Percentiles rank a stretch among this genome's conserved stretches.
Evolutionary conservation across 2,888 invertebrate species (phyloP).

Genomic region (Leistus spinibarbis): DNA sequence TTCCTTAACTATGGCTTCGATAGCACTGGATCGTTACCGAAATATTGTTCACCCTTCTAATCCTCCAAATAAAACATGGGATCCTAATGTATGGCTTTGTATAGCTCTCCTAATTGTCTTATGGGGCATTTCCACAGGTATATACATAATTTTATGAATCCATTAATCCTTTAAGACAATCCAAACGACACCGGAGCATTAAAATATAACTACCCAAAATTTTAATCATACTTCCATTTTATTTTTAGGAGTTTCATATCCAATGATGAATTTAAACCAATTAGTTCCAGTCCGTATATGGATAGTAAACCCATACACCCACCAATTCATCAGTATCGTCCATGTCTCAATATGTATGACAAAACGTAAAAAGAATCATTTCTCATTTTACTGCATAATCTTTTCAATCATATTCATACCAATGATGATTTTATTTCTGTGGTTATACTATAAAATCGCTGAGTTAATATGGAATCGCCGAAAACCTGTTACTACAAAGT

Average conservation of each 20-base stretch:
- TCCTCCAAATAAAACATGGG: conserved; percentile 57
- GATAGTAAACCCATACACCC: conserved; percentile 42
- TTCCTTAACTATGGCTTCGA: conserved; percentile 61
- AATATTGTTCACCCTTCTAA: conserved; percentile 57
- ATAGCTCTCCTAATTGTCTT: conserved; percentile 50
- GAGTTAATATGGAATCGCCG: conserved; percentile 60
- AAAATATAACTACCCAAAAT: no score
- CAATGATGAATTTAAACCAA: conserved; percentile 55
- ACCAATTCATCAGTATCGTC: neutral
- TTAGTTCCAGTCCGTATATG: conserved; percentile 48
- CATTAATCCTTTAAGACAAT: no score
- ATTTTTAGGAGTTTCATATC: conserved; percentile 54
- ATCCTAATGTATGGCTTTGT: conserved; percentile 55
- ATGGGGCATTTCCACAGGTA: conserved; percentile 56
- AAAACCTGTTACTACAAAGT: conserved; percentile 48
- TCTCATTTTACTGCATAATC: conserved; percentile 48
- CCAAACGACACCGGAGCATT: no score
- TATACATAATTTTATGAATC: neutral
- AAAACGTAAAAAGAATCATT: conserved; percentile 38
- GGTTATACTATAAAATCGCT: conserved; percentile 61
- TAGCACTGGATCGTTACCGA: conserved; percentile 64
- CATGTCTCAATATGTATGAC: neutral
- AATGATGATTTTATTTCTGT: conserved; percentile 58
- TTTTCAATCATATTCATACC: conserved; percentile 57
- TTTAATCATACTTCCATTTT: neutral